Percentiles rank a stretch among this genome's conserved stretches.
Evolutionary conservation across 2,113 vertebrate species (phyloP).

Genomic region (rabbit (Oryctolagus cuniculus)): mOryCun1.1 NC_091441.1:54778001-54778500

Average conservation of each 20-base stretch:
- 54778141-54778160: constrained; percentile 26
- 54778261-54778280: constrained; percentile 6
- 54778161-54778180: not conserved
- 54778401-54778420: not conserved
- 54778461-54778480: constrained; percentile 45
- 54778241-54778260: not conserved
- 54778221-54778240: constrained; percentile 10
- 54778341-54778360: not conserved
- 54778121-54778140: constrained; percentile 27
- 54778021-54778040: constrained; percentile 42
- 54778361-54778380: not conserved
- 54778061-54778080: constrained; percentile 29
- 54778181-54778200: not conserved
- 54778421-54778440: not conserved
- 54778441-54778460: not conserved
- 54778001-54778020: not conserved
- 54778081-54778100: constrained; percentile 27
- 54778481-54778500: not conserved
- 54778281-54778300: not conserved
- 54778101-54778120: not conserved
- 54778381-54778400: not conserved
- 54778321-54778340: not conserved
- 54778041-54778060: not conserved
- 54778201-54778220: constrained; percentile 2
- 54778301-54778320: constrained; percentile 34